These are phyloP conservation scores for Poeciliopsis infans DNA, from an alignment of 2,797 vertebrate species.

Conservation along the genomic window DNA sequence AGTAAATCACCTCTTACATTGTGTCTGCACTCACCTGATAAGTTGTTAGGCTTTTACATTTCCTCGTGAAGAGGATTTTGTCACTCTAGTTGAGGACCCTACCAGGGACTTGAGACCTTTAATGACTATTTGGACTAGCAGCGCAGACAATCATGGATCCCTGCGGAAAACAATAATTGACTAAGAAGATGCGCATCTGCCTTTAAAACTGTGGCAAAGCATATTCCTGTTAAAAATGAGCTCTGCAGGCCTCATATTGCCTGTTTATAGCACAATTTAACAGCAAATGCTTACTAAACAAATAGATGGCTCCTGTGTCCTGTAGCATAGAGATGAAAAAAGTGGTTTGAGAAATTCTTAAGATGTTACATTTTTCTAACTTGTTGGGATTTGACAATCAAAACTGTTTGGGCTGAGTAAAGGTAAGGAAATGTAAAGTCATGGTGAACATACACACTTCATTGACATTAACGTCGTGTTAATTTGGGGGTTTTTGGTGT, in stretches of 20 bases:
- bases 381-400: neutral
- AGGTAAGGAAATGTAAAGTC: neutral
- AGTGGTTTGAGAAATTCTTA: no score
- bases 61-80: conserved; percentile 72
- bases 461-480: neutral
- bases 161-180: conserved; percentile 57
- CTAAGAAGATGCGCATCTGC: conserved; percentile 41
- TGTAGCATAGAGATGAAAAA: neutral
- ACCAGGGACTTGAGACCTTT: conserved; percentile 66
- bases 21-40: conserved; percentile 76
- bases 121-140: conserved; percentile 77
- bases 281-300: conserved; percentile 1
- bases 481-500: neutral
- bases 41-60: conserved; percentile 76
- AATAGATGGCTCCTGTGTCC: neutral
- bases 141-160: conserved; percentile 52
- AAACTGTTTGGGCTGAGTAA: neutral
- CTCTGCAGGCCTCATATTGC: conserved; percentile 6
- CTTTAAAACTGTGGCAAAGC: conserved; percentile 33
- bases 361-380: no score
- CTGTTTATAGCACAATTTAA: neutral
- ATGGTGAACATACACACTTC: neutral
- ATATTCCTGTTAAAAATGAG: conserved; percentile 34
- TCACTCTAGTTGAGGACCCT: conserved; percentile 67
- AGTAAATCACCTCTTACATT: conserved; percentile 81